Base-by-base conservation (phyloP, 2,888 invertebrate genomes). In the Agrochola lota region DNA sequence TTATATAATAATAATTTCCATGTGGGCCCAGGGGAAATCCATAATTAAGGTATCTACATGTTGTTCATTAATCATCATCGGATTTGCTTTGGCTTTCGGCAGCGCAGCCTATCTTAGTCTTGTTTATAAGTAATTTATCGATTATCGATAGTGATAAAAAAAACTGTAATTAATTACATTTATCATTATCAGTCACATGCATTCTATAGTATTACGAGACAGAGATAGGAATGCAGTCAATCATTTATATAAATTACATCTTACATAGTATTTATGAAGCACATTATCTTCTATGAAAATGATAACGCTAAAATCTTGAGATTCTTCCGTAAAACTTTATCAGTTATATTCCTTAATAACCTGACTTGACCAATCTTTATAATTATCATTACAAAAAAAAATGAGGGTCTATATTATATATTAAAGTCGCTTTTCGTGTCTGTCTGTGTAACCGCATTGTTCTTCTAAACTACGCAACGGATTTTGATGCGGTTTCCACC, bases 151-250 rank as follows among this genome's bases (percentile, higher is more conserved):
- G 64, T 43, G 4, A 69, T 63, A 52, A 40, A 60, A 43, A 72
- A 11, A 59, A 64, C 3, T 55, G 62, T 57, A 75, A 81, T 74
- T 81, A 68, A 81, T 68, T 63, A 75, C 8, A 52, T 20, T 81
- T 75, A 81, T 81, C 81, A 15, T 81, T 69, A 75, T 81, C 81
- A 15, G 43, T 23, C 63, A 69, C 63, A 52, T 81, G 74, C n/a
- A 23, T 68, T 74, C 35, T 60, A 43, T n/a, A 49, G 66, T 76
- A 70, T 81, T 64, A 69, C 77, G 40, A 70, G 66, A 81, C 67
- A 75, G 9, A 57, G 59, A 59, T 81, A 63, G 20, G 12, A 26
- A 52, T 74, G 81, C 55, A 72, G 55, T 49, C 30, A 55, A 76
- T 23, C 66, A 68, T 23, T 12, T 59, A n/a, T 35, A 60, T 30